Base-by-base conservation (phyloP, 2,797 vertebrate genomes). In the Coilia nasus region DNA sequence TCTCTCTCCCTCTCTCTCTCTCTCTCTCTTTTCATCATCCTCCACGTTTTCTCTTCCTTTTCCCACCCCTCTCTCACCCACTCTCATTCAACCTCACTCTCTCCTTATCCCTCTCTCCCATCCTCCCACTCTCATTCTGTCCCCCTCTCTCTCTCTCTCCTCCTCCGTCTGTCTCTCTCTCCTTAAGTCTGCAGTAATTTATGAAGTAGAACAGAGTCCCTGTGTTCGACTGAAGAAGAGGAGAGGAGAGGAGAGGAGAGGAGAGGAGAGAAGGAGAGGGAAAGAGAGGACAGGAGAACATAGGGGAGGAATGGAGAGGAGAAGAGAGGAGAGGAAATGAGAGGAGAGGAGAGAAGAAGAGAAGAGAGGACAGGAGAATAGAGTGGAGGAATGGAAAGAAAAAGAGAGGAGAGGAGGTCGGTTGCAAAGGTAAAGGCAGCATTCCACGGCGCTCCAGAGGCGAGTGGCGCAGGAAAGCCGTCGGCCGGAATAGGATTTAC, bases 401-500 rank as follows among this genome's bases (percentile, higher is more conserved):
- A 14, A 14, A 54, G 50, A 14, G 2, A 54, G 50, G 50, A 54
- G 50, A 54, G 14, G 50, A 54, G 14, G 50, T 3, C 2, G 7
- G 50, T 3, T 12, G 12, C 28, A 31, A 17, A 75, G 67, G 67
- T 35, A 41, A 17, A 17, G 12, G 3, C 14, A 17, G 67, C 67
- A 75, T 75, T 75, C 67, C 67, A 35, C 4, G 3, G 14, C 12
- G 3, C 4, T 75, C 28, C 28, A 41, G 17, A 35, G 12, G 28
- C 12, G 6, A 93, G 92, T 89, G 91, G 94, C 93, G 92, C 91
- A 86, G 92, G 91, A 92, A 88, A 88, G 88, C 88, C 90, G 88
- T 92, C 88, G 90, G 91, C 92, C 92, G 89, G 87, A 88, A 90
- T 91, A 95, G 93, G 92, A 96, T 98, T 98, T 97, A 97, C 95